Conservation (phyloP, 2,113 vertebrate species). For the Mellivora capensis region DNA sequence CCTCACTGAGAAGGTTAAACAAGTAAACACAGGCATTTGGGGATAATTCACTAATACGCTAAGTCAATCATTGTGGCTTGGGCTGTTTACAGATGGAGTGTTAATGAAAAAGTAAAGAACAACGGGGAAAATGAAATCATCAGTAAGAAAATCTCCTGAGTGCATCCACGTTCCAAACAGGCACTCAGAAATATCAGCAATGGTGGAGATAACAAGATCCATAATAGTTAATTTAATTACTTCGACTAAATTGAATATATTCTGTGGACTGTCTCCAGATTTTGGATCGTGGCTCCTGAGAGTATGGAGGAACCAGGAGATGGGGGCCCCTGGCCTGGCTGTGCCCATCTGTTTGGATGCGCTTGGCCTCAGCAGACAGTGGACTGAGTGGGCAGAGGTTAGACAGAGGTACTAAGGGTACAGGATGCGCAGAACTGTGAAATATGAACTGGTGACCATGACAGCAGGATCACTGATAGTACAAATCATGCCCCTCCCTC, state of each 20-base stretch:
- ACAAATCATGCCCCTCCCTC: not conserved
- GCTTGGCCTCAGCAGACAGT: not conserved
- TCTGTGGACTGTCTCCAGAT: not conserved
- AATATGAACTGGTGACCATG: not conserved
- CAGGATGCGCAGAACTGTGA: not conserved
- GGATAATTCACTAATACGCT: not conserved
- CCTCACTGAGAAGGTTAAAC: not conserved
- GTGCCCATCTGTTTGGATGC: not conserved
- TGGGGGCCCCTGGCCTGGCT: fast-evolving
- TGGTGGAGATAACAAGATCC: not conserved
- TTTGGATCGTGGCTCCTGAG: not conserved
- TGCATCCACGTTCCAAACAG: not conserved
- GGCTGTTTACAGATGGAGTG: not conserved
- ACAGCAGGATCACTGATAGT: not conserved
- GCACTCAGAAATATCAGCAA: not conserved
- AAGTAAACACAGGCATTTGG: not conserved
- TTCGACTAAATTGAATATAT: not conserved
- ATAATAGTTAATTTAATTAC: not conserved
- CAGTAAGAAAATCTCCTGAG: not conserved
- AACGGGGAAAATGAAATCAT: not conserved
- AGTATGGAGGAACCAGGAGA: not conserved
- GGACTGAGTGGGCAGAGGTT: not conserved
- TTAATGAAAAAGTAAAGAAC: not conserved
- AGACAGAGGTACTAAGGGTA: not conserved
- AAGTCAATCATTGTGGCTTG: not conserved